These are phyloP conservation scores for Operophtera brumata DNA, from an alignment of 2,888 invertebrate species.

Conservation along the genomic window DNA sequence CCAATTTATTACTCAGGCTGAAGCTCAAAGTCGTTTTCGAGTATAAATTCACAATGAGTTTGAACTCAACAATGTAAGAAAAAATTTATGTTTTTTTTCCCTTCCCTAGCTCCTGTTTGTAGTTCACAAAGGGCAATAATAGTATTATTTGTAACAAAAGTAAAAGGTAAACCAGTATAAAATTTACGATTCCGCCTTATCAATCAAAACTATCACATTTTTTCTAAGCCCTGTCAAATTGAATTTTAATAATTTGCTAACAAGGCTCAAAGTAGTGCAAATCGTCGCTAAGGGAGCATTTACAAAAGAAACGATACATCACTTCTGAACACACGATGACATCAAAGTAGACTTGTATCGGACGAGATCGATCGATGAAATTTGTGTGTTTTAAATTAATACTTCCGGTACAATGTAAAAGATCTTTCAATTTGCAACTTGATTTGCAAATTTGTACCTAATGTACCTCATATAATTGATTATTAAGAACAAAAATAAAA, in stretches of 20 bases:
- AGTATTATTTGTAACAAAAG: no score
- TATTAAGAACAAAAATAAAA: no score
- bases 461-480: no score
- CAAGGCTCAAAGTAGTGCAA: constrained; percentile 2
- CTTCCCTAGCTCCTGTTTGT: not conserved
- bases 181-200: constrained; percentile 4
- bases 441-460: no score
- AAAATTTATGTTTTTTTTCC: not conserved
- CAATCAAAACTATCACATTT: constrained; percentile 19
- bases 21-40: no score
- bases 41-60: no score
- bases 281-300: constrained; percentile 14
- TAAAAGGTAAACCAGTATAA: no score
- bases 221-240: constrained; percentile 4
- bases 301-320: constrained; percentile 24
- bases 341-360: constrained; percentile 7
- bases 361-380: constrained; percentile 18
- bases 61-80: no score
- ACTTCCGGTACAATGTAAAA: constrained; percentile 10
- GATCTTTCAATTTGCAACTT: not conserved
- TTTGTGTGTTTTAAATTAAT: constrained; percentile 8
- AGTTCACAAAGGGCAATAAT: no score
- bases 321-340: constrained; percentile 22
- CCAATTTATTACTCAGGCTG: no score
- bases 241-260: constrained; percentile 9